phyloP scores from a whole-genome alignment of 2,888 invertebrate genomes.

The Micoletzkya japonica region DNA sequence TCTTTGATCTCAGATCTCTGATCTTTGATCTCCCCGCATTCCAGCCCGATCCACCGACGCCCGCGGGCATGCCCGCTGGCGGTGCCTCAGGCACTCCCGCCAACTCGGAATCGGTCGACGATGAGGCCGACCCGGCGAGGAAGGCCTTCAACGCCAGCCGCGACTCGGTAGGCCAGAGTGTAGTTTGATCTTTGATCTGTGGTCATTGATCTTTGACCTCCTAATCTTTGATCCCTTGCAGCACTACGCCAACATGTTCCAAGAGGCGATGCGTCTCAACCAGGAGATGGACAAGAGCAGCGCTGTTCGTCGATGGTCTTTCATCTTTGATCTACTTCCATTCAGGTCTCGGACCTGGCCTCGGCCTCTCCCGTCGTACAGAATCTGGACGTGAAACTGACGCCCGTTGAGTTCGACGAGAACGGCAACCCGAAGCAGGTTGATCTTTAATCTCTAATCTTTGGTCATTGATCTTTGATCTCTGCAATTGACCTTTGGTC shows the following conservation, averaged over 20 bases:
- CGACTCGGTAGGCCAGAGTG: conserved; percentile 4
- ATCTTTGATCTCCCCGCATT: conserved; percentile 7
- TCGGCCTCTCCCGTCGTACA: background rate
- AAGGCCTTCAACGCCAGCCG: conserved; percentile 19
- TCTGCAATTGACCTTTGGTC: too few relatives aligned
- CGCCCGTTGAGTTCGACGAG: conserved; percentile 16
- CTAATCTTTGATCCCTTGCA: too few relatives aligned
- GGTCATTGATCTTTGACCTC: conserved; percentile 8
- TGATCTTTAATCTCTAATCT: too few relatives aligned
- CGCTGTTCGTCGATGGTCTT: background rate
- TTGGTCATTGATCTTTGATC: too few relatives aligned
- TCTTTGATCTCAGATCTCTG: too few relatives aligned
- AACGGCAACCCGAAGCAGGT: conserved; percentile 20
- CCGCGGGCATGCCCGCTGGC: too few relatives aligned
- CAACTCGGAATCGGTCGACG: background rate
- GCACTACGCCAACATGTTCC: conserved; percentile 59
- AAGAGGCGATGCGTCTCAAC: conserved; percentile 47
- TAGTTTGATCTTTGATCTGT: background rate
- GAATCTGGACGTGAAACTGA: background rate
- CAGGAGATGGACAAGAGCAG: conserved; percentile 30
- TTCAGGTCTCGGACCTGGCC: background rate
- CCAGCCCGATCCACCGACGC: conserved; percentile 26
- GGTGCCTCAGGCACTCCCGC: background rate
- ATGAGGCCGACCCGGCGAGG: conserved; percentile 22
- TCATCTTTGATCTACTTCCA: background rate